These are phyloP conservation scores for Mycteria americana DNA, from an alignment of 2,797 vertebrate species.

Conservation along the genomic window DNA sequence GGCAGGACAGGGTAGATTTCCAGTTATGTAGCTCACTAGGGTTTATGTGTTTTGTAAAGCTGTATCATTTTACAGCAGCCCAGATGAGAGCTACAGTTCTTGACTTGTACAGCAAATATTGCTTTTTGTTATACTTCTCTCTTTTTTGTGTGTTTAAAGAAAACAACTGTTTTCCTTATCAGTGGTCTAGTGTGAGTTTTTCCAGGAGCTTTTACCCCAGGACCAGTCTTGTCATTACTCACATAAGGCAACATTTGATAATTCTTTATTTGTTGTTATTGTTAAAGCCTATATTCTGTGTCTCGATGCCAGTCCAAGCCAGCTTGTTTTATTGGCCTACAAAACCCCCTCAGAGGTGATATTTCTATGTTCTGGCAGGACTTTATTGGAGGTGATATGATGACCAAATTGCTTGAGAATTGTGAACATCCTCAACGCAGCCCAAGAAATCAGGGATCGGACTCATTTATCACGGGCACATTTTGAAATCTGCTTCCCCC, in stretches of 20 bases:
- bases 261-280: background rate
- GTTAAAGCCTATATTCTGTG: background rate
- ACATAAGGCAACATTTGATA: background rate
- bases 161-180: background rate
- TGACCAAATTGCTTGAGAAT: background rate
- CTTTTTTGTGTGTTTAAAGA: background rate
- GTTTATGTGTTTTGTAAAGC: background rate
- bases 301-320: background rate
- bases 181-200: background rate
- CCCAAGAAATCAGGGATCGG: background rate
- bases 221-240: background rate
- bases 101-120: background rate
- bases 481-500: background rate
- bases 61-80: background rate
- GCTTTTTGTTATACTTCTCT: background rate
- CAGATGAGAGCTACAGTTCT: background rate
- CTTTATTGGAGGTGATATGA: background rate
- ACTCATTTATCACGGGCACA: background rate
- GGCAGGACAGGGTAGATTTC: background rate
- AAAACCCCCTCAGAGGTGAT: background rate
- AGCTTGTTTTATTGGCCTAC: background rate
- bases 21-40: background rate
- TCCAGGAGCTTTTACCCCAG: background rate
- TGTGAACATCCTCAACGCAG: background rate
- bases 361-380: background rate